Conservation (phyloP, 2,113 vertebrate genomes). For the Alligator mississippiensis region DNA sequence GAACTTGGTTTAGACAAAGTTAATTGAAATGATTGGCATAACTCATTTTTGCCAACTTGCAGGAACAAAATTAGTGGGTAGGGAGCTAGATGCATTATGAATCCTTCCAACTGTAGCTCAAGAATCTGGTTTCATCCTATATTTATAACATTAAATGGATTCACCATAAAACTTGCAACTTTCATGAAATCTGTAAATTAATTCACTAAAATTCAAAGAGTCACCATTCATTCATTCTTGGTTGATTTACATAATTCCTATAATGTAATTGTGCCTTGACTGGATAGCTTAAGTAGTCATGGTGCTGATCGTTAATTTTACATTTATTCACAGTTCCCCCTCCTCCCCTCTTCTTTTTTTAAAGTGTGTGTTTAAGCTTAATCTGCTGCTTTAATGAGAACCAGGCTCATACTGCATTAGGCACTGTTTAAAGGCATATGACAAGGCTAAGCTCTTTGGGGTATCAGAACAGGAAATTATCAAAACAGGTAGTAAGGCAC, state of each 20-base stretch:
- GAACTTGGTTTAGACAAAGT: neutral
- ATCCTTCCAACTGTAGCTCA: neutral
- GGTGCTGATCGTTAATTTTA: neutral
- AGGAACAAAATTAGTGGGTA: neutral
- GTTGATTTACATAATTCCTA: neutral
- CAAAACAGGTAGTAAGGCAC: too few relatives aligned
- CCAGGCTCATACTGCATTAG: too few relatives aligned
- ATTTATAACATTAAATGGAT: neutral
- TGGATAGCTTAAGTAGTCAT: neutral
- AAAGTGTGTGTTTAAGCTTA: too few relatives aligned
- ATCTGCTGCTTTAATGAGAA: too few relatives aligned
- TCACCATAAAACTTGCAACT: neutral
- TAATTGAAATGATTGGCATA: neutral
- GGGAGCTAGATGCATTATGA: neutral
- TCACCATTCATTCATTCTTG: accelerated
- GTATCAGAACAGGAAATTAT: too few relatives aligned
- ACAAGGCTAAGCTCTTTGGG: neutral
- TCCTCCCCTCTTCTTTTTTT: too few relatives aligned
- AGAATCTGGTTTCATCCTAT: neutral
- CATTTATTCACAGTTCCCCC: neutral
- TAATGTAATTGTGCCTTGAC: neutral
- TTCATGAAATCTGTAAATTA: neutral
- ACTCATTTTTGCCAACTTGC: neutral
- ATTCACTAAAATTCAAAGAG: neutral
- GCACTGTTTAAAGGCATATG: too few relatives aligned